A percentile compares a stretch with the other conserved stretches of the same genome.
Evolutionary conservation across 2,113 vertebrate genomes (phyloP).

Genomic region (Phalacrocorax carbo): DNA sequence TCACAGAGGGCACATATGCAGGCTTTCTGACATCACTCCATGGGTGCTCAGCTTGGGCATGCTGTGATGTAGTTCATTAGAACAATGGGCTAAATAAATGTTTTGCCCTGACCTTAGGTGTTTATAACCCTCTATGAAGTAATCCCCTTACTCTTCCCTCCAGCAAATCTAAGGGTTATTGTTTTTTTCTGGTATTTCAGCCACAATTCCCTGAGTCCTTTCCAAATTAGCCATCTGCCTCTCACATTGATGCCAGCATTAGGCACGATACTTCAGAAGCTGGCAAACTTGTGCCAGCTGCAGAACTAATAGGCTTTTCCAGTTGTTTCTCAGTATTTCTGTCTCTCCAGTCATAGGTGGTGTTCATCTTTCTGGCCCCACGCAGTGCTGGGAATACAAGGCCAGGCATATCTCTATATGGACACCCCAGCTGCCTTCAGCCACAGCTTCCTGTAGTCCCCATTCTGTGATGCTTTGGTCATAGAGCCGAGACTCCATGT

Average conservation of each 20-base stretch:
- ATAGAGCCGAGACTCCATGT: neutral
- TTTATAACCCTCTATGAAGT: neutral
- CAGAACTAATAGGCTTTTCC: neutral
- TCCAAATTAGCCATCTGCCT: neutral
- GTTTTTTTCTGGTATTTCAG: neutral
- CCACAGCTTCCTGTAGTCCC: neutral
- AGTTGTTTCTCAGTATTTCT: neutral
- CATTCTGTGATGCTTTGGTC: rapidly evolving
- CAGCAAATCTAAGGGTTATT: neutral
- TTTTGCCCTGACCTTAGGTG: neutral
- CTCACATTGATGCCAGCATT: neutral
- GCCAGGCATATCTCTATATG: neutral
- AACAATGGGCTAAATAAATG: neutral
- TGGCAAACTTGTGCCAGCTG: neutral
- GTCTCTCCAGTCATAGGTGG: neutral
- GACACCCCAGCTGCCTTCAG: neutral
- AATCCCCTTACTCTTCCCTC: neutral
- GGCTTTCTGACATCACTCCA: rapidly evolving
- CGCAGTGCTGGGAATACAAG: rapidly evolving
- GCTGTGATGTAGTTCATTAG: neutral
- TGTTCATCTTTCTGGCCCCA: too few species aligned
- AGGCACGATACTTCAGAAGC: neutral
- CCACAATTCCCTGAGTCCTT: neutral
- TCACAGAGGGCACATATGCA: rapidly evolving
- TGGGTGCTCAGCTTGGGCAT: neutral